A percentile compares a stretch with the other conserved stretches of the same genome.
phyloP scores from a whole-genome alignment of 2,888 invertebrate species.

The Adineta ricciae region DNA sequence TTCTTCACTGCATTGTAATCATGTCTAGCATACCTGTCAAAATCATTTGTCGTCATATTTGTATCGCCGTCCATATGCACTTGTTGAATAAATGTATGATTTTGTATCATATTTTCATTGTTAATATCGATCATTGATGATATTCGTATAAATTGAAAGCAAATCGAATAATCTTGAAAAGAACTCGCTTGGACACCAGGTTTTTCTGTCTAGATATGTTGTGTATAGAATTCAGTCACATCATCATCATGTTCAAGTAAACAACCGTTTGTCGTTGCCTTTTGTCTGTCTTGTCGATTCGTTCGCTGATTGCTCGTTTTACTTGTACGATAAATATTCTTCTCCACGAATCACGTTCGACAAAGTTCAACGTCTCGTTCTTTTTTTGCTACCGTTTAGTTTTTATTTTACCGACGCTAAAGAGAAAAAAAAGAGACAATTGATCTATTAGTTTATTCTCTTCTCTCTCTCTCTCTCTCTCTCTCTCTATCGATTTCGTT shows the following conservation, averaged over 20 bases:
- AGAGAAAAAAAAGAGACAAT: background rate
- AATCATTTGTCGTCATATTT: background rate
- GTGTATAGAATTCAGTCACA: background rate
- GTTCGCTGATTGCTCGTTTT: constrained; percentile 12
- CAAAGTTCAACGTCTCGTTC: constrained; percentile 13
- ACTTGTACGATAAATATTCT: background rate
- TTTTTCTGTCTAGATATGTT: background rate
- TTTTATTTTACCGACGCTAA: background rate
- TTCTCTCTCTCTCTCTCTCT: background rate
- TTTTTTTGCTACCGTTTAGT: background rate
- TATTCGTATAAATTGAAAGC: background rate
- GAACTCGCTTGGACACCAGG: background rate
- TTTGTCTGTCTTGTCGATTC: constrained; percentile 13
- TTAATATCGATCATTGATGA: background rate
- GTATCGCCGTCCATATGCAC: background rate
- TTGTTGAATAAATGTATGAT: background rate
- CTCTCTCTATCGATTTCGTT: background rate
- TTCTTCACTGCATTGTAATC: background rate
- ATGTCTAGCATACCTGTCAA: background rate
- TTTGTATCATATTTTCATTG: background rate
- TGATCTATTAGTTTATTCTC: background rate
- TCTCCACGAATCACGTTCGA: constrained; percentile 9
- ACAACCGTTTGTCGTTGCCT: background rate
- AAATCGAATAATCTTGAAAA: background rate
- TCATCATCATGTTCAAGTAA: constrained; percentile 8